A percentile compares a stretch with the other conserved stretches of the same genome.
phyloP scores from a whole-genome alignment of 2,888 invertebrate species.

The Drosophila neonasuta region DNA sequence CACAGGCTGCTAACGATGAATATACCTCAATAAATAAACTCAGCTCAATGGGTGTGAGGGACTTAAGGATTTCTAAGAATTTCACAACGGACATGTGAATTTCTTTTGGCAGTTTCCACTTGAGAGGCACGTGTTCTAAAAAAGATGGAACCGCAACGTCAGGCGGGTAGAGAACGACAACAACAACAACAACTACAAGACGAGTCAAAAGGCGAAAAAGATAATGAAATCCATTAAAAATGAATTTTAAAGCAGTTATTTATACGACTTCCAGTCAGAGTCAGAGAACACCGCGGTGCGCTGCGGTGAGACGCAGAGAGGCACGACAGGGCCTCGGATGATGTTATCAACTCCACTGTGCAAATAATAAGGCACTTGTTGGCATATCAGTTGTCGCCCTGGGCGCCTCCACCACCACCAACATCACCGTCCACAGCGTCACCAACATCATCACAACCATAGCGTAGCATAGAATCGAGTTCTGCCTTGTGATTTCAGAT shows the following conservation, averaged over 20 bases:
- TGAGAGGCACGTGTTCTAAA: conserved; percentile 44
- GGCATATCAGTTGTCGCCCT: conserved; percentile 46
- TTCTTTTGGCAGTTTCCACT: conserved; percentile 30
- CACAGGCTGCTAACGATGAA: not conserved
- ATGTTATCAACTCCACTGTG: conserved; percentile 53
- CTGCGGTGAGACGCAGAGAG: not conserved
- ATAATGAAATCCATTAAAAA: conserved; percentile 71
- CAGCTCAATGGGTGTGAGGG: conserved; percentile 1
- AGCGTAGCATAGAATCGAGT: conserved; percentile 20
- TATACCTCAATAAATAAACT: not conserved
- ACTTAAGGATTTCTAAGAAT: conserved; percentile 31
- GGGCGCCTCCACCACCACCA: conserved; percentile 10
- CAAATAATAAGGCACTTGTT: conserved; percentile 60
- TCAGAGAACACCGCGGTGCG: not conserved
- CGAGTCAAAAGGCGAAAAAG: conserved; percentile 36
- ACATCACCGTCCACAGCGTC: conserved; percentile 16
- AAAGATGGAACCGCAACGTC: conserved; percentile 21
- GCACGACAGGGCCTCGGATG: conserved; percentile 5
- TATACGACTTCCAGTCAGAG: conserved; percentile 48
- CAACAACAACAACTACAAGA: conserved; percentile 1
- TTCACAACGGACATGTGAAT: conserved; percentile 23
- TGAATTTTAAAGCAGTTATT: conserved; percentile 66
- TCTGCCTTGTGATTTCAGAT: conserved; percentile 23
- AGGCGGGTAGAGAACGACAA: conserved; percentile 1
- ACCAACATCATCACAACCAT: not conserved